These are phyloP conservation scores for Lagorchestes hirsutus DNA, from an alignment of 2,797 vertebrate genomes.

Conservation along the genomic window DNA sequence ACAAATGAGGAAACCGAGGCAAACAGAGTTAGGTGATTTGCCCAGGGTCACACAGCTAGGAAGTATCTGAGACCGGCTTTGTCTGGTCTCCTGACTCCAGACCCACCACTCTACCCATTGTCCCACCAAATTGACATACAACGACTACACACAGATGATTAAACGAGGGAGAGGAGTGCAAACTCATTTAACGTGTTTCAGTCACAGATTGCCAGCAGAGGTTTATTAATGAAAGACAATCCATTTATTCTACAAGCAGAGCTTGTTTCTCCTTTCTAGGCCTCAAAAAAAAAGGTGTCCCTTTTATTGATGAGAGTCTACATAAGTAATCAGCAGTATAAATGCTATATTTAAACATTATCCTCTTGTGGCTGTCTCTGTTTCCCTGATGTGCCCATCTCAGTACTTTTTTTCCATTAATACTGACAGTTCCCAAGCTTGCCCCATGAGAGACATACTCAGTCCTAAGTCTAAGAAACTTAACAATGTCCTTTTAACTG, in stretches of 20 bases:
- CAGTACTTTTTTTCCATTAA: neutral
- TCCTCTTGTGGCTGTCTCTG: slow-evolving; percentile 14
- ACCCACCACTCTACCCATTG: neutral
- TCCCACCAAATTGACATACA: neutral
- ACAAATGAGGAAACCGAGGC: neutral
- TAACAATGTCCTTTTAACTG: slow-evolving; percentile 70
- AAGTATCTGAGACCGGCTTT: neutral
- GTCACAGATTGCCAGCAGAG: neutral
- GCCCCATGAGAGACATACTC: slow-evolving; percentile 61
- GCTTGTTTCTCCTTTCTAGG: neutral
- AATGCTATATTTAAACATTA: slow-evolving; percentile 23
- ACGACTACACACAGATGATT: neutral
- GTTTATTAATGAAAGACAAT: neutral
- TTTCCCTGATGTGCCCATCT: neutral
- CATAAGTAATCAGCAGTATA: slow-evolving; percentile 35
- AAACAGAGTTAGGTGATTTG: neutral
- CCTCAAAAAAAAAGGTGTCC: neutral
- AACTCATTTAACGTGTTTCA: neutral
- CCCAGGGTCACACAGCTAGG: neutral
- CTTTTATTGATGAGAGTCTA: slow-evolving; percentile 42
- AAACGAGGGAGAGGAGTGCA: neutral
- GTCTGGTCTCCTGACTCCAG: neutral
- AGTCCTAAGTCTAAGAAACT: slow-evolving; percentile 74
- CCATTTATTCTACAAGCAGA: neutral
- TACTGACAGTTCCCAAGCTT: neutral